phyloP scores from a whole-genome alignment of 2,888 invertebrate species.

The Lasius fuliginosus region DNA sequence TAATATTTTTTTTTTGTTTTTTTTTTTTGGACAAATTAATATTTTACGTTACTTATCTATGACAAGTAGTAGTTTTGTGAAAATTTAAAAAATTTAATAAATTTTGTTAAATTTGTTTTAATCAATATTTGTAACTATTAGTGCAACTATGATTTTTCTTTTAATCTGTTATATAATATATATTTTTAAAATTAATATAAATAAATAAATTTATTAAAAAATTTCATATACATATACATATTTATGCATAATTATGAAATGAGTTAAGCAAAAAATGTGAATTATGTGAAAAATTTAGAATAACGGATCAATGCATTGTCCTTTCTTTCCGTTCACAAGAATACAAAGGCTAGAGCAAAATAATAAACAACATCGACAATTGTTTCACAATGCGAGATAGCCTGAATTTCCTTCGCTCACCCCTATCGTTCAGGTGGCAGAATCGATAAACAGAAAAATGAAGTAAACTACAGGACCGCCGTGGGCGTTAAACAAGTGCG shows the following conservation, averaged over 20 bases:
- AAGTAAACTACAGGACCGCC: slow-evolving; percentile 61
- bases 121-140: neutral
- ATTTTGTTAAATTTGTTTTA: neutral
- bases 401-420: slow-evolving; percentile 72
- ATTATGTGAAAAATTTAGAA: neutral
- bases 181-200: slow-evolving; percentile 5
- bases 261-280: neutral
- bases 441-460: slow-evolving; percentile 79
- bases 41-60: neutral
- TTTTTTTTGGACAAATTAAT: neutral
- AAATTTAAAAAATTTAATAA: neutral
- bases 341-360: neutral
- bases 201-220: neutral
- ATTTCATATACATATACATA: neutral
- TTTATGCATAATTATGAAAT: neutral
- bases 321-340: neutral
- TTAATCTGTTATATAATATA: neutral
- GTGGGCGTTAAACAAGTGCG: neutral
- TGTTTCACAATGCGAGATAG: slow-evolving; percentile 65
- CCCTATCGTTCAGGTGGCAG: slow-evolving; percentile 81
- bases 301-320: neutral
- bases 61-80: neutral
- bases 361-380: slow-evolving; percentile 45
- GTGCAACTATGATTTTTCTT: neutral
- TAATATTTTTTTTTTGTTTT: neutral